Conservation (phyloP, 2,113 vertebrate species). For the Rattus rattus region DNA sequence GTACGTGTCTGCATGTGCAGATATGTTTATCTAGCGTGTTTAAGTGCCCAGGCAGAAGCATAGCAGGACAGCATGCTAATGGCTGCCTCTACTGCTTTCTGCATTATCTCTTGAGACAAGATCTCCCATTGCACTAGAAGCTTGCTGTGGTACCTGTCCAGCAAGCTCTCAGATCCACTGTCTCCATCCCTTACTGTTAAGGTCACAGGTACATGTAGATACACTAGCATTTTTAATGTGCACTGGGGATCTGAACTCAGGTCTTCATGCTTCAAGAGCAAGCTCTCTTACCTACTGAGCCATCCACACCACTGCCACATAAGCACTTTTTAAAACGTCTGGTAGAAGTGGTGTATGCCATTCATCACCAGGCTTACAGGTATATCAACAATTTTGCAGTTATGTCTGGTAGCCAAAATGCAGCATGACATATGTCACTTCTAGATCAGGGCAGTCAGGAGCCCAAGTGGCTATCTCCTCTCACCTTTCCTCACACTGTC, state of each 20-base stretch:
- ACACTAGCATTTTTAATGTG: not conserved
- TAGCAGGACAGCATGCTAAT: not conserved
- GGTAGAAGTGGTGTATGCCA: not conserved
- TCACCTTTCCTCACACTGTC: not conserved
- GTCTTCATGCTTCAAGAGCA: not conserved
- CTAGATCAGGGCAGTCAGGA: not conserved
- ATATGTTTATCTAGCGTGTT: too few species aligned
- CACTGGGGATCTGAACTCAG: not conserved
- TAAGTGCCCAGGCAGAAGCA: not conserved
- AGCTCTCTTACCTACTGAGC: too few species aligned
- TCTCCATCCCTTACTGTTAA: not conserved
- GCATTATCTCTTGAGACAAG: not conserved
- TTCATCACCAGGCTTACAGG: not conserved
- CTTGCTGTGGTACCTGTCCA: not conserved
- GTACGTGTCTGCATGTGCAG: too few species aligned
- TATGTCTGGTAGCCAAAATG: not conserved
- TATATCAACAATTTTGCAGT: not conserved
- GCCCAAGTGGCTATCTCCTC: not conserved
- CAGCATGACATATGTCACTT: not conserved
- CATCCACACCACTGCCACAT: too few species aligned
- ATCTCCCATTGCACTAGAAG: not conserved
- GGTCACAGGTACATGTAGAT: accelerated
- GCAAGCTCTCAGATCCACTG: not conserved
- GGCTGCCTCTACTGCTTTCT: not conserved
- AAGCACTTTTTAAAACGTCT: not conserved